These are phyloP conservation scores for Drosophila teissieri DNA, from an alignment of 1,140 invertebrate species.

Conservation along the genomic window DNA sequence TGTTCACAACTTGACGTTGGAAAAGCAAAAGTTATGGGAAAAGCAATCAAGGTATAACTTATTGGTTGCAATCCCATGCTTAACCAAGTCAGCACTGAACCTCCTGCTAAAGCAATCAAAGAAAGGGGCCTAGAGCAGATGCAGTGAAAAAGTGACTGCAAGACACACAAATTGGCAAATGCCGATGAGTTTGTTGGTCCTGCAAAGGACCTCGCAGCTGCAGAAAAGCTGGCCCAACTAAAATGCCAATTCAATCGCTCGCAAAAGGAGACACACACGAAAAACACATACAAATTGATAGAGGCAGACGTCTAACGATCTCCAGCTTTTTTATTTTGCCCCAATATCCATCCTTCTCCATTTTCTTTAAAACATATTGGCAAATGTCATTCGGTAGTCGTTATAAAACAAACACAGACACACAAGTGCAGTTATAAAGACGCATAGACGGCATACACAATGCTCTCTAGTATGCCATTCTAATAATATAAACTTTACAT, in stretches of 20 bases:
- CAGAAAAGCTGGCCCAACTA: slow-evolving; percentile 33
- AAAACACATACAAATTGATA: slow-evolving; percentile 24
- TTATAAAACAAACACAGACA: slow-evolving; percentile 70
- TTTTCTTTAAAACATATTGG: slow-evolving; percentile 61
- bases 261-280: slow-evolving; percentile 17
- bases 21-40: slow-evolving; percentile 32
- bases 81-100: slow-evolving; percentile 25
- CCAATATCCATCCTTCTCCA: slow-evolving; percentile 6
- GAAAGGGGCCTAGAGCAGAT: slow-evolving; percentile 14
- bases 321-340: slow-evolving; percentile 5
- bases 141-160: slow-evolving; percentile 17
- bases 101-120: slow-evolving; percentile 33
- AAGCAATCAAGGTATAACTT: slow-evolving; percentile 39
- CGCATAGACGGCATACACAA: slow-evolving; percentile 33
- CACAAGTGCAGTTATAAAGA: slow-evolving; percentile 21
- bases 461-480: slow-evolving; percentile 63
- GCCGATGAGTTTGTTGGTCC: slow-evolving; percentile 27
- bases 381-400: slow-evolving; percentile 64
- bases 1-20: not conserved
- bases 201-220: slow-evolving; percentile 40
- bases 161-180: slow-evolving; percentile 55
- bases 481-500: slow-evolving; percentile 79
- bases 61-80: slow-evolving; percentile 39
- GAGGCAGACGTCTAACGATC: slow-evolving; percentile 26
- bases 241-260: slow-evolving; percentile 60